These are phyloP conservation scores for Desmodus rotundus DNA, from an alignment of 2,113 vertebrate species.

Conservation along the genomic window DNA sequence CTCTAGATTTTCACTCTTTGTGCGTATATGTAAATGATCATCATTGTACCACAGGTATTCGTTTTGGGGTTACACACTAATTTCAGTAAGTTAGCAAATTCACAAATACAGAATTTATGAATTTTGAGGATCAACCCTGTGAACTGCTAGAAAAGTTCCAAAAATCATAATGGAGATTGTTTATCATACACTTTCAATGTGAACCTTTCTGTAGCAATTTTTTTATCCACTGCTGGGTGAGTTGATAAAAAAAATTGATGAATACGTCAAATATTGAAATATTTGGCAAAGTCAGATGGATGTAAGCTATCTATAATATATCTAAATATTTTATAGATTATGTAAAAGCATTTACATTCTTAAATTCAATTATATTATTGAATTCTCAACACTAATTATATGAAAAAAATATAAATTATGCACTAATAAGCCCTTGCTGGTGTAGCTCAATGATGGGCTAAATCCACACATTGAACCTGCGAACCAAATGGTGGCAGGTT, in stretches of 20 bases:
- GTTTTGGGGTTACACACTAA: not conserved
- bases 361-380: not conserved
- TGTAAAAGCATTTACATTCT: not conserved
- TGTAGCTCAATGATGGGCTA: too few species aligned
- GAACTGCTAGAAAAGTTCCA: not conserved
- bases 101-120: not conserved
- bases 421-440: not conserved
- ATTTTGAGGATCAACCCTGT: not conserved
- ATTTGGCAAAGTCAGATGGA: not conserved
- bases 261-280: not conserved
- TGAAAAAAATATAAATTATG: not conserved
- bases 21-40: not conserved
- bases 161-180: not conserved
- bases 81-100: not conserved
- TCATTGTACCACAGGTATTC: not conserved
- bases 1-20: not conserved
- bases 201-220: not conserved
- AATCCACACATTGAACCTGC: too few species aligned
- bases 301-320: not conserved
- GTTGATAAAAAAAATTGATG: too few species aligned
- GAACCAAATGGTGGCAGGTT: too few species aligned
- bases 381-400: not conserved
- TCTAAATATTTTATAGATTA: not conserved
- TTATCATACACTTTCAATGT: not conserved
- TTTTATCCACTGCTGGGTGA: too few species aligned